Evolutionary conservation across 2,797 vertebrate genomes (phyloP), one percentile per base, ranked within the genome.

Genomic region (Enteromius anoplus): DNA sequence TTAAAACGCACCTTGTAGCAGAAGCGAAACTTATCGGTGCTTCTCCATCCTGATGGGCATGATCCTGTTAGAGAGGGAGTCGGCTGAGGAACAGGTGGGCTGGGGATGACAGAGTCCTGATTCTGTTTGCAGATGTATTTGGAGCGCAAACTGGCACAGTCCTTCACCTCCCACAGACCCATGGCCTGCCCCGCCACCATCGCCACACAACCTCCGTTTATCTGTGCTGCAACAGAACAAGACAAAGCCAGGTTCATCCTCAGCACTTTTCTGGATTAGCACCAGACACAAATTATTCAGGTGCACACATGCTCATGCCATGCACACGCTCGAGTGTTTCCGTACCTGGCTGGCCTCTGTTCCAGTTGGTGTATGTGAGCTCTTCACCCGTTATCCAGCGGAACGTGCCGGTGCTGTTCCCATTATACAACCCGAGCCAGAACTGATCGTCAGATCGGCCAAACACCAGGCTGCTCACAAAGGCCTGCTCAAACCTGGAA

Each of bases 51-150:
- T 1, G 10, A 83, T 51, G 97, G 96, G 79, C 98, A 99, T 85
- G 93, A 71, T 3, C 96, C 96, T 0, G 94, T 94, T 58, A 97
- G 92, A 88, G 96, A 96, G 29, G 97, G 97, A 0, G 97, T 98
- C 62, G 98, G 97, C 75, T 93, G 94, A 0, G 96, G 95, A 26
- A 76, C 79, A 0, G 96, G 96, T n/a, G 96, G 93, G 75, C 95
- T 95, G 0, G 96, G 97, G 10, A 92, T 96, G 84, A 95, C 89
- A 0, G 97, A 94, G 84, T 95, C 95, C 92, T 96, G 92, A 90
- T 95, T 97, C 91, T 97, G 96, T 65, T 95, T 95, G 90, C 98
- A 99, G 93, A 99, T 96, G 93, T 96, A 99, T 88, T 97, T 99
- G 66, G 97, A 96, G 88, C 93, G 95, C 37, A 95, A 93, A 0